Conservation (phyloP, 2,113 vertebrate genomes). For the Gymnocephalus cernua region DNA sequence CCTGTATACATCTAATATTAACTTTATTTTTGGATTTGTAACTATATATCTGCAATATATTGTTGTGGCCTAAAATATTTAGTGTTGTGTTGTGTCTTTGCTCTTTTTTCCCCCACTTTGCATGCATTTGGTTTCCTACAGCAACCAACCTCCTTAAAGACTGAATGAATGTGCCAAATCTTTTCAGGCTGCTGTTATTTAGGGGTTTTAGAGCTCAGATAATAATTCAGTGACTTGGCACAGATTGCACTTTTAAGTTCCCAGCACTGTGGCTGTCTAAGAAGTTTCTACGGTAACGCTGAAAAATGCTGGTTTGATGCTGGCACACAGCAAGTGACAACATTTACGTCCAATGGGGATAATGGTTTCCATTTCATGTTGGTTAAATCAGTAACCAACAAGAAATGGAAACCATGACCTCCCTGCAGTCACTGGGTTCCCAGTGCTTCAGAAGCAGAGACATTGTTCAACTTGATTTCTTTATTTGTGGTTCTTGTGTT, state of each 20-base stretch:
- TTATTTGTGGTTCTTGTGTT: constrained; percentile 26
- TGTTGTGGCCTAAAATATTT: not conserved
- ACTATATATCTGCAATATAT: not conserved
- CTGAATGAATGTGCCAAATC: constrained; percentile 50
- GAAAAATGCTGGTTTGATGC: constrained; percentile 36
- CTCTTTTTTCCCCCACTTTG: not conserved
- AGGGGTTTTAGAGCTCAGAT: constrained; percentile 26
- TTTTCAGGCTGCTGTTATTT: constrained; percentile 60
- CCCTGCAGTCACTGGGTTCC: not conserved
- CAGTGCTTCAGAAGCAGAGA: not conserved
- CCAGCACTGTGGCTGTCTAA: constrained; percentile 32
- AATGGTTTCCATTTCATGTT: constrained; percentile 42
- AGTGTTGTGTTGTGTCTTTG: not conserved
- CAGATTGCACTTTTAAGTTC: constrained; percentile 31
- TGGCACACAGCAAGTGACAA: constrained; percentile 27
- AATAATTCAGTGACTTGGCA: constrained; percentile 57
- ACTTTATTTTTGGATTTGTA: not conserved
- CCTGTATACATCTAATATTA: not conserved
- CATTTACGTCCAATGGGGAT: constrained; percentile 30
- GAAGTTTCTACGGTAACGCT: constrained; percentile 39
- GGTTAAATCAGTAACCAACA: constrained; percentile 41
- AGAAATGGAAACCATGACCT: constrained; percentile 35
- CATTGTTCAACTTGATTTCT: not conserved
- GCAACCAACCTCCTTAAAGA: constrained; percentile 43
- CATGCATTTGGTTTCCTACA: constrained; percentile 52